Evolutionary conservation across 1,140 invertebrate genomes (phyloP).

Genomic region (Solenopsis fugax): DNA sequence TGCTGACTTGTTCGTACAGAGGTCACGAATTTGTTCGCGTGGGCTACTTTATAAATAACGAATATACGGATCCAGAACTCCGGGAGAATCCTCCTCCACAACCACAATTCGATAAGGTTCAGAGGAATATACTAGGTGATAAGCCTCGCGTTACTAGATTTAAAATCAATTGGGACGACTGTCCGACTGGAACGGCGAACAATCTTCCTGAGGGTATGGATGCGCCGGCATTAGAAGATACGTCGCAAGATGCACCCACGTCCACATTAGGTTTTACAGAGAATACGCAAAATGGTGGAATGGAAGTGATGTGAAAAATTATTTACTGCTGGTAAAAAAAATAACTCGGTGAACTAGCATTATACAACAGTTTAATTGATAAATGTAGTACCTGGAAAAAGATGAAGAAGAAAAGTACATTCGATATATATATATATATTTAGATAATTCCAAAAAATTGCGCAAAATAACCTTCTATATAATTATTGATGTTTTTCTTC

Average conservation of each 20-base stretch:
- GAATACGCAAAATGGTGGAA: conserved; percentile 84
- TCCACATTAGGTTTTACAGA: conserved; percentile 83
- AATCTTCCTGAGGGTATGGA: conserved; percentile 81
- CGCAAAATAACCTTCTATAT: conserved; percentile 53
- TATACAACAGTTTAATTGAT: conserved; percentile 61
- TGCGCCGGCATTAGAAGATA: conserved; percentile 81
- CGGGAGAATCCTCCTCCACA: conserved; percentile 97
- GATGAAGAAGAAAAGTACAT: conserved; percentile 42
- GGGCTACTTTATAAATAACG: conserved; percentile 99
- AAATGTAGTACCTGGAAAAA: conserved; percentile 71
- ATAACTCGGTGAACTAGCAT: conserved; percentile 17
- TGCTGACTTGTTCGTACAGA: conserved; percentile 97
- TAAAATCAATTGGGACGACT: conserved; percentile 99
- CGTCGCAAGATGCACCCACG: conserved; percentile 80
- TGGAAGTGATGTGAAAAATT: conserved; percentile 85
- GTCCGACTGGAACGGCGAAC: conserved; percentile 83
- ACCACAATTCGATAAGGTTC: conserved; percentile 97
- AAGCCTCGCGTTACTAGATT: conserved; percentile 98
- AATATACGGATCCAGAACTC: conserved; percentile 97
- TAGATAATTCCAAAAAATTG: conserved; percentile 60
- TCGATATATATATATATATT: conserved; percentile 67
- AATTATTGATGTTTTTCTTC: conserved; percentile 26
- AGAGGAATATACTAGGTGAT: conserved; percentile 97
- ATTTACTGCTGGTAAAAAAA: conserved; percentile 40
- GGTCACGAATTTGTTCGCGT: conserved; percentile 98